Percentiles rank a stretch among this genome's conserved stretches.
These are phyloP conservation scores for Capitulum mitella DNA, from an alignment of 2,888 invertebrate genomes.

Conservation along the genomic window DNA sequence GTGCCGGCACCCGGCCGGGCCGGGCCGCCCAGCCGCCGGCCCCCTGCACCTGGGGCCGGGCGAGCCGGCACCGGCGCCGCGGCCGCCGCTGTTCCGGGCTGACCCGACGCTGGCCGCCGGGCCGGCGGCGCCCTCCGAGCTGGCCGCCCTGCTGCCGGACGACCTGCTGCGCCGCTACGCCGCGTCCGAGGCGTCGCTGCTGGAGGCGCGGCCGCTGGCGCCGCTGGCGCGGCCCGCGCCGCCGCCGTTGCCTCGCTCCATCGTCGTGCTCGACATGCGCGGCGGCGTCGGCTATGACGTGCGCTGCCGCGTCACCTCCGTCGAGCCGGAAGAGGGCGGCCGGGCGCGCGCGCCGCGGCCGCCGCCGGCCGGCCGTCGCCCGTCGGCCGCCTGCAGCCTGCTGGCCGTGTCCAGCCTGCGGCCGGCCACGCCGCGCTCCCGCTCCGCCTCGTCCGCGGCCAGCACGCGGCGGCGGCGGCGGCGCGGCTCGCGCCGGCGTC, in stretches of 20 bases:
- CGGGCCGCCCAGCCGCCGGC: not conserved
- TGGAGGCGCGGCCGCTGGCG: conserved; percentile 1
- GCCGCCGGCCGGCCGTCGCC: not conserved
- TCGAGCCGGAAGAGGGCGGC: not conserved
- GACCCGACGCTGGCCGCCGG: not conserved
- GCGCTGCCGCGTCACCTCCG: not conserved
- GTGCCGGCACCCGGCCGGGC: conserved; percentile 27
- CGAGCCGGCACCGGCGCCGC: not conserved
- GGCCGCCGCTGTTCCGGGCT: not conserved
- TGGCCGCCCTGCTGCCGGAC: not conserved
- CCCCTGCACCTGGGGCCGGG: not conserved
- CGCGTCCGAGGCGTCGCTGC: not conserved
- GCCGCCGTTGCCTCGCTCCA: not conserved
- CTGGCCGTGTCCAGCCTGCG: not conserved
- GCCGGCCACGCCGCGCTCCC: not conserved
- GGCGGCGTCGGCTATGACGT: not conserved
- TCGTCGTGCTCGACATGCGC: conserved; percentile 3
- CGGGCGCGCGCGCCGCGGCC: not conserved
- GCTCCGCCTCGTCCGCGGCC: not conserved
- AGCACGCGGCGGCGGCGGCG: not conserved
- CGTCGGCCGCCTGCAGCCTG: not conserved
- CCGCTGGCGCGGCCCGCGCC: not conserved
- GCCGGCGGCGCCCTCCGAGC: not conserved
- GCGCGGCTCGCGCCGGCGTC: not conserved
- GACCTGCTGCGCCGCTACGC: not conserved